Base-by-base conservation (phyloP, 1,140 invertebrate genomes). In the Drosophila quadrilineata region DNA sequence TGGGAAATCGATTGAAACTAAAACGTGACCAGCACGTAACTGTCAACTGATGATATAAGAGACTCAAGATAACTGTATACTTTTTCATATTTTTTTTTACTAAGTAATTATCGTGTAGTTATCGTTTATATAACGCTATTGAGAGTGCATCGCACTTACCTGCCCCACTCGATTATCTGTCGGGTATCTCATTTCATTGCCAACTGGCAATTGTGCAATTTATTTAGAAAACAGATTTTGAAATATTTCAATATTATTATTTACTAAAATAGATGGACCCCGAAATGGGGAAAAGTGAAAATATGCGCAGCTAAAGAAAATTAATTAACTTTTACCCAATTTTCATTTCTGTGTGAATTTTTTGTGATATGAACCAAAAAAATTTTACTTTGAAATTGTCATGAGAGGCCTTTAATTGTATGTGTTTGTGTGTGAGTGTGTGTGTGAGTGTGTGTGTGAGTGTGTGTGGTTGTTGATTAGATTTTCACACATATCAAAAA, bases 201-300 rank as follows among this genome's bases (percentile, higher is more conserved):
- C 58, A 64, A 57, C 58, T 84, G 79, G 79, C 79, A 85, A 58
- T 10, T 53, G 62, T 29, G 77, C 74, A 84, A 80, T 59, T 45
- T 21, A 57, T 38, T 49, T 17, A 19, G 14, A 26, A 35, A 31
- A 38, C n/a, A n/a, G n/a, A n/a, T n/a, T n/a, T n/a, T n/a, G n/a
- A n/a, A n/a, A n/a, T n/a, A 72, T 75, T 69, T 70, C 19, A 65
- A 53, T 36, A 59, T 66, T 56, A 63, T 29, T 60, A 85, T 77
- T 84, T 77, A 63, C 60, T 70, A 63, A 57, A 45, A 21, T 19
- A 31, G n/a, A 2, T 16, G 16, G 22, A 36, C n/a, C 17, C 6
- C 48, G 14, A 41, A 31, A 26, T 41, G 21, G 10, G 8, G 21
- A 46, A 49, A 12, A 33, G 24, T 16, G 48, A 53, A 53, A 67